These are phyloP conservation scores for Cerceris rybyensis DNA, from an alignment of 2,888 invertebrate genomes.

Conservation along the genomic window DNA sequence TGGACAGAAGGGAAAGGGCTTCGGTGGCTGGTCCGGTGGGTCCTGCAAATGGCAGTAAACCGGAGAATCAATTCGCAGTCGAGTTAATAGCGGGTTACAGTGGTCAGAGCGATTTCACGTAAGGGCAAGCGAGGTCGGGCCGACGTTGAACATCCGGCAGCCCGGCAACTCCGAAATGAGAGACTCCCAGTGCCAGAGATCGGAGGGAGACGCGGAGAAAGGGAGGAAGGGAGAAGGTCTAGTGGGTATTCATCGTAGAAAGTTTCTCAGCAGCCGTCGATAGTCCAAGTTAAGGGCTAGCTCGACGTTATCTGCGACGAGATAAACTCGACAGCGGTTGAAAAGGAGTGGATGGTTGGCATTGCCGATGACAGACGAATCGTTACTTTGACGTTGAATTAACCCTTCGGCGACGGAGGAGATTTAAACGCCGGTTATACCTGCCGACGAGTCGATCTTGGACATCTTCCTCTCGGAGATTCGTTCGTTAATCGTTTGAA, in stretches of 20 bases:
- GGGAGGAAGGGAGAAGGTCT: constrained; percentile 15
- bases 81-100: constrained; percentile 71
- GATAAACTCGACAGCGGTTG: constrained; percentile 47
- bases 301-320: constrained; percentile 37
- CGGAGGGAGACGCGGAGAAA: not conserved
- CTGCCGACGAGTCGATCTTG: too few relatives aligned
- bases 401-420: too few relatives aligned
- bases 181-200: constrained; percentile 35
- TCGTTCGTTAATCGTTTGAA: too few relatives aligned
- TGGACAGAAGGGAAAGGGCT: constrained; percentile 4
- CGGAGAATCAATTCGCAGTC: constrained; percentile 71
- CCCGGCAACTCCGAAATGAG: constrained; percentile 49
- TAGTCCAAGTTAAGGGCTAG: constrained; percentile 44
- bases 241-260: constrained; percentile 52
- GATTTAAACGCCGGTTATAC: too few relatives aligned
- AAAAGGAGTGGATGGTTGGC: constrained; percentile 28
- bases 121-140: constrained; percentile 55
- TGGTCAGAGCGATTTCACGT: constrained; percentile 65
- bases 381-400: not conserved
- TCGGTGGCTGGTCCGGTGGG: constrained; percentile 10
- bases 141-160: constrained; percentile 48
- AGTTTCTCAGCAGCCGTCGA: constrained; percentile 48
- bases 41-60: constrained; percentile 68
- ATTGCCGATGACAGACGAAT: not conserved
- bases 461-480: too few relatives aligned